Conservation (phyloP, 2,797 vertebrate species). For the Antennarius maculatus region DNA sequence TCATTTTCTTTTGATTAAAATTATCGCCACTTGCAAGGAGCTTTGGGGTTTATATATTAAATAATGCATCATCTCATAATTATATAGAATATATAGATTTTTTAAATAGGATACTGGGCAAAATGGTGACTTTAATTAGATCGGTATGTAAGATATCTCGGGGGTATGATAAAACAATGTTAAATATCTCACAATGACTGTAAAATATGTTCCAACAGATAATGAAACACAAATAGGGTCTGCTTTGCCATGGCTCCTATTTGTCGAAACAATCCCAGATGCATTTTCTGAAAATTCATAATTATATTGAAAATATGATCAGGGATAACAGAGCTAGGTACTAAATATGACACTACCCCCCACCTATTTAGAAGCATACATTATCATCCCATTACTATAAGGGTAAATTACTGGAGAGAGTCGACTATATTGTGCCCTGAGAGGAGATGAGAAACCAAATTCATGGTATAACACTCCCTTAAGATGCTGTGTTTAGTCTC, state of each 20-base stretch:
- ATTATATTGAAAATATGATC: slow-evolving; percentile 78
- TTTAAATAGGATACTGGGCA: slow-evolving; percentile 83
- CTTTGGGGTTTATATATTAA: slow-evolving; percentile 87
- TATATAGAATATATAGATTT: slow-evolving; percentile 89
- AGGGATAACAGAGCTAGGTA: slow-evolving; percentile 69
- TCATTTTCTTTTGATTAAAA: slow-evolving; percentile 87
- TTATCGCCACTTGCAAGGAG: slow-evolving; percentile 80
- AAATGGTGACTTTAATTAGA: slow-evolving; percentile 86
- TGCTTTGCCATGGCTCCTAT: slow-evolving; percentile 77
- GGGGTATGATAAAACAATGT: slow-evolving; percentile 86
- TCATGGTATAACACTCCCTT: slow-evolving; percentile 25
- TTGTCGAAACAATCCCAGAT: slow-evolving; percentile 74
- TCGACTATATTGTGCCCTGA: not conserved
- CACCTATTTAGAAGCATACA: slow-evolving; percentile 64
- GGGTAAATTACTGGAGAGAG: slow-evolving; percentile 57
- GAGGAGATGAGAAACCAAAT: slow-evolving; percentile 3
- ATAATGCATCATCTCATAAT: slow-evolving; percentile 89
- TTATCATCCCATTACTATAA: slow-evolving; percentile 69
- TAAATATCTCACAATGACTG: slow-evolving; percentile 83
- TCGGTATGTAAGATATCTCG: slow-evolving; percentile 85
- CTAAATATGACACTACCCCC: slow-evolving; percentile 69
- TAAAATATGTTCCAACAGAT: slow-evolving; percentile 86
- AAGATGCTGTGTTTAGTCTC: slow-evolving; percentile 35
- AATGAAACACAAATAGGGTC: slow-evolving; percentile 85
- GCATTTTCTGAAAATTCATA: slow-evolving; percentile 76